Percentiles rank a stretch among this genome's conserved stretches.
Conservation (phyloP, 53 echinoderm and acorn worm species). For the Mesocentrotus franciscanus region DNA sequence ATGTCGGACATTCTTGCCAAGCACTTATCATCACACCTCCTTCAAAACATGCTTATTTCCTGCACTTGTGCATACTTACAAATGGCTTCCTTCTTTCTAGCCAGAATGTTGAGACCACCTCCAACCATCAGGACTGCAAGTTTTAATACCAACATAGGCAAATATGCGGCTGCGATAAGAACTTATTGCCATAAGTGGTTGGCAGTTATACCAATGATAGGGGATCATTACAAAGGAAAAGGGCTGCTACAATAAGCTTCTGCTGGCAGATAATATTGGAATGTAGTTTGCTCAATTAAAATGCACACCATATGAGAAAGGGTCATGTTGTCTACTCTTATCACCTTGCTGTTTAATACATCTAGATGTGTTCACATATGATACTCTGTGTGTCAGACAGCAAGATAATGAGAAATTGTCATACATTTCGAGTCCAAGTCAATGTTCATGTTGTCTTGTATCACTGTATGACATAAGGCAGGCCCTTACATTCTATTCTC, state of each 20-base stretch:
- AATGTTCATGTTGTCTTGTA: neutral
- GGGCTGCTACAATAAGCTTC: neutral
- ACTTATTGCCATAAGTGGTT: neutral
- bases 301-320: neutral
- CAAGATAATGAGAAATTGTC: neutral
- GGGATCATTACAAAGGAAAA: neutral
- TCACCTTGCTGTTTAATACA: neutral
- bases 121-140: neutral
- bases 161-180: neutral
- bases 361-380: neutral
- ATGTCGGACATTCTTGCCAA: constrained; percentile 24
- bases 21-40: neutral
- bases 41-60: neutral
- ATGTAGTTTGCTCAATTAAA: neutral
- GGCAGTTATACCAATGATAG: neutral
- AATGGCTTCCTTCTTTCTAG: neutral
- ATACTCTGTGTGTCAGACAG: neutral
- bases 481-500: neutral
- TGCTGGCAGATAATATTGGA: constrained; percentile 33
- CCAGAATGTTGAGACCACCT: neutral
- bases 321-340: neutral
- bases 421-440: neutral
- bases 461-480: neutral
- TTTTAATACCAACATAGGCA: neutral
- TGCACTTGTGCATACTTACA: neutral